These are phyloP conservation scores for Agonopterix subpropinquella DNA, from an alignment of 2,888 invertebrate species.

Conservation along the genomic window DNA sequence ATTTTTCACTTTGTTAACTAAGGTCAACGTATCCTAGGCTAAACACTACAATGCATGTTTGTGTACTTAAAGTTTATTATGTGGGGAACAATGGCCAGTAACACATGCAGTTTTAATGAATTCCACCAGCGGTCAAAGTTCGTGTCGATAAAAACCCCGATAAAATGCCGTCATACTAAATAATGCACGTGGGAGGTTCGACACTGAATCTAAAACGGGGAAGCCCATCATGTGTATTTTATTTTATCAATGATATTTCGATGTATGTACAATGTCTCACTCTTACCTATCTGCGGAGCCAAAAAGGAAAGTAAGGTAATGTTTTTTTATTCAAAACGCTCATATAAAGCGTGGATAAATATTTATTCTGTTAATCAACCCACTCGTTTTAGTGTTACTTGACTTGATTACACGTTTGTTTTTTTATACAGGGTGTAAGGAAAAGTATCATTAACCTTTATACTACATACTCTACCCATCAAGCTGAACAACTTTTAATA, in stretches of 20 bases:
- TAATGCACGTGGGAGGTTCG: background rate
- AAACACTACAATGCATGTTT: background rate
- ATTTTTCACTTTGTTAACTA: slow-evolving; percentile 2
- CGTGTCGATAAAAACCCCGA: background rate
- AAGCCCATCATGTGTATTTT: background rate
- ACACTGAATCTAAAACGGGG: background rate
- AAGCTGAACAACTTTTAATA: no score
- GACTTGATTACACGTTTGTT: no score
- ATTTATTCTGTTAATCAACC: no score
- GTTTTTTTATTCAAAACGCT: no score
- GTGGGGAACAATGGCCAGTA: background rate
- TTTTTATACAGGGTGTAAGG: no score
- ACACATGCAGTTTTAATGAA: background rate
- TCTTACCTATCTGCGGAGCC: no score
- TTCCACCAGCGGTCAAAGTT: slow-evolving; percentile 4
- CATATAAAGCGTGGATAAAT: no score
- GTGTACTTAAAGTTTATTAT: background rate
- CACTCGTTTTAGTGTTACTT: no score
- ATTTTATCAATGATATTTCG: background rate
- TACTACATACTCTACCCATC: no score
- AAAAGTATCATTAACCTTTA: no score
- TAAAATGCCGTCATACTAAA: background rate
- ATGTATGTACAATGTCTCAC: no score
- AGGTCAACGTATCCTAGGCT: slow-evolving; percentile 1
- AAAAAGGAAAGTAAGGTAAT: no score